phyloP scores from a whole-genome alignment of 1,140 invertebrate species.

The Ericerus pela region DNA sequence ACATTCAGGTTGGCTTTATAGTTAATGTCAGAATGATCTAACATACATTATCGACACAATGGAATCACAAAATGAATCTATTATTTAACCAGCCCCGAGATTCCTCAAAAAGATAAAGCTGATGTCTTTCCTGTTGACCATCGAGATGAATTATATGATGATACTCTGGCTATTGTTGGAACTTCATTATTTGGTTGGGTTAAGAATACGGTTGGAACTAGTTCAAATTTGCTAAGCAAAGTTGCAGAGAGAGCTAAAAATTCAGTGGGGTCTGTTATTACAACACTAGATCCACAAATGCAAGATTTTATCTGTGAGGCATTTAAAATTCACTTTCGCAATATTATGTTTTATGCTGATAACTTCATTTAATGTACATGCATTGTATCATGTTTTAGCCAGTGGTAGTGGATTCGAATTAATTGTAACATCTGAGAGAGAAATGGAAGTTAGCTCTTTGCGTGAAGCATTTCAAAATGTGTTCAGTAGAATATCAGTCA shows the following conservation, averaged over 20 bases:
- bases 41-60: background rate
- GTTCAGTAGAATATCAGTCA: conserved; percentile 33
- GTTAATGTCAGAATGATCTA: background rate
- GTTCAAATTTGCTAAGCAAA: conserved; percentile 35
- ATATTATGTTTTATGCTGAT: conserved; percentile 23
- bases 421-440: conserved; percentile 60
- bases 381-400: conserved; percentile 16
- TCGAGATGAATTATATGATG: background rate
- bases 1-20: background rate
- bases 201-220: conserved; percentile 34
- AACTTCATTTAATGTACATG: background rate
- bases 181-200: conserved; percentile 37
- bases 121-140: background rate
- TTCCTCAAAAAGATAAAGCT: background rate
- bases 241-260: conserved; percentile 67
- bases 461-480: conserved; percentile 66
- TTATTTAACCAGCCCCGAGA: background rate
- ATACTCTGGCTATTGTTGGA: background rate
- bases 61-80: background rate
- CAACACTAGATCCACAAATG: conserved; percentile 80
- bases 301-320: conserved; percentile 65
- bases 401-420: conserved; percentile 43
- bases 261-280: conserved; percentile 72
- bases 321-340: background rate
- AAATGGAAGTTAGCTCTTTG: conserved; percentile 57